A percentile compares a stretch with the other conserved stretches of the same genome.
phyloP scores from a whole-genome alignment of 2,113 vertebrate species.

The Andinoacara biseriatus region DNA sequence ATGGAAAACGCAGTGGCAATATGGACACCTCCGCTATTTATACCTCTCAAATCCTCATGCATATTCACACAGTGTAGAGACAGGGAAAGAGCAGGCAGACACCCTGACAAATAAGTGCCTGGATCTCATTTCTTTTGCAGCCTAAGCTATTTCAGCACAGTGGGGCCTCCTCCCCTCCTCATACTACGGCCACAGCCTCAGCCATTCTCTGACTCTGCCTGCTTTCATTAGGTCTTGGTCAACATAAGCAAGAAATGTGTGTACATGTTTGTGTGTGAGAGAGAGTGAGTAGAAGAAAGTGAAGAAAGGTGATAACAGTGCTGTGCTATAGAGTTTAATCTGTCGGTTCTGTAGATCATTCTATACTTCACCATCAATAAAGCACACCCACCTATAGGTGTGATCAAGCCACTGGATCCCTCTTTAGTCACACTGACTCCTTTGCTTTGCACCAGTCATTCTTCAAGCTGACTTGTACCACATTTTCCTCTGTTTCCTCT shows the following conservation, averaged over 20 bases:
- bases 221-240: constrained; percentile 68
- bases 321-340: constrained; percentile 78
- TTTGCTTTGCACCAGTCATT: not conserved
- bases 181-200: constrained; percentile 60
- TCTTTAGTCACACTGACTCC: constrained; percentile 23
- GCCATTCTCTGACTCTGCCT: constrained; percentile 65
- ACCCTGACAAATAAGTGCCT: constrained; percentile 82
- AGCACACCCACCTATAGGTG: constrained; percentile 10
- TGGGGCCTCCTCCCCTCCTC: constrained; percentile 72
- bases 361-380: constrained; percentile 15
- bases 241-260: constrained; percentile 37
- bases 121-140: constrained; percentile 81
- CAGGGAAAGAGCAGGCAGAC: constrained; percentile 77
- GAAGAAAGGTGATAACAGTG: not conserved
- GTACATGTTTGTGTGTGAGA: constrained; percentile 10
- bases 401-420: constrained; percentile 19
- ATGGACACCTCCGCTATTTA: constrained; percentile 87
- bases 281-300: constrained; percentile 76
- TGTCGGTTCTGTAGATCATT: constrained; percentile 75
- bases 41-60: constrained; percentile 88
- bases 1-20: constrained; percentile 83
- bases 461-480: not conserved
- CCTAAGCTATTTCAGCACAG: constrained; percentile 75
- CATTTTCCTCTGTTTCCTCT: not conserved
- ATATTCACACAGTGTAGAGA: constrained; percentile 82